Evolutionary conservation across 2,888 invertebrate genomes (phyloP).

Genomic region (Leucophenga montana): DNA sequence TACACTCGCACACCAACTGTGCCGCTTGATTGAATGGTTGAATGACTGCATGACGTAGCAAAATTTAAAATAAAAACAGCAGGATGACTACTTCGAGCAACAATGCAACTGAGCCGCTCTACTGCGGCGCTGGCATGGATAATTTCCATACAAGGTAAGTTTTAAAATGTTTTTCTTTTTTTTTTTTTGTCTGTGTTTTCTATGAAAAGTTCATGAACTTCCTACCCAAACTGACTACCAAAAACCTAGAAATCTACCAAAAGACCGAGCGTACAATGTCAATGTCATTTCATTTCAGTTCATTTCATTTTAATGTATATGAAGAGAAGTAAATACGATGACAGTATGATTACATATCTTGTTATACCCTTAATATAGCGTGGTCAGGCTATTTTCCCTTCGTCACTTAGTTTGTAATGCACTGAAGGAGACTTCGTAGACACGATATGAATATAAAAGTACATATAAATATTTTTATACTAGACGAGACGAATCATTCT

Average conservation of each 20-base stretch:
- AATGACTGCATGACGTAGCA: constrained; percentile 3
- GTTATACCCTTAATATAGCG: too few species aligned
- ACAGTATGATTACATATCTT: too few species aligned
- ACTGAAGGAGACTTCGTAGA: too few species aligned
- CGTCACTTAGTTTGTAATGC: neutral
- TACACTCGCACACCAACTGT: constrained; percentile 10
- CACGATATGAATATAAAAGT: too few species aligned
- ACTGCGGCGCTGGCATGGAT: constrained; percentile 68
- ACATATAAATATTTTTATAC: too few species aligned
- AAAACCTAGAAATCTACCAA: neutral
- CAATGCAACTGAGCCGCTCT: constrained; percentile 57
- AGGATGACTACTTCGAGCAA: constrained; percentile 44
- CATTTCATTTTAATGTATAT: neutral
- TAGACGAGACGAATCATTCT: too few species aligned
- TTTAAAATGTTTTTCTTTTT: neutral
- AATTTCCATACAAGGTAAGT: constrained; percentile 70
- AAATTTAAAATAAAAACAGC: constrained; percentile 9
- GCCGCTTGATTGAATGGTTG: neutral
- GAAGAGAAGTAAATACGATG: neutral
- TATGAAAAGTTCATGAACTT: too few species aligned
- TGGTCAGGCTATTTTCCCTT: too few species aligned
- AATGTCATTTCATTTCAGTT: neutral
- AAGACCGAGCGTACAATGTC: constrained; percentile 6
- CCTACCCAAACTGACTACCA: too few species aligned
- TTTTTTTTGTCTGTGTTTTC: too few species aligned